Evolutionary conservation across 1,140 invertebrate species (phyloP).

Genomic region (Nephila pilipes): DNA sequence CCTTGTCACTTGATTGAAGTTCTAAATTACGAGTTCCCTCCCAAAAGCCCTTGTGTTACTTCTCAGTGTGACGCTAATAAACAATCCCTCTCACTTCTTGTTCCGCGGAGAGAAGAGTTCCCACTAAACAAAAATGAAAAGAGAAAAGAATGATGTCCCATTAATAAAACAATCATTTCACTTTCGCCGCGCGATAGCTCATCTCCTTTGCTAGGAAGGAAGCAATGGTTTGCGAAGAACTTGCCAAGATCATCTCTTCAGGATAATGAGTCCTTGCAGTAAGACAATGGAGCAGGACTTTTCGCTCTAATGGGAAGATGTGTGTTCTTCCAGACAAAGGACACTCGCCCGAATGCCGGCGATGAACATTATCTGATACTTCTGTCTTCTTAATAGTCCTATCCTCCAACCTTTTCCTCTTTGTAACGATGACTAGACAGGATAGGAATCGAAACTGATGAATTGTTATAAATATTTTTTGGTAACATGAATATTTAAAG

Average conservation of each 20-base stretch:
- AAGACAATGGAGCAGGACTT: constrained; percentile 19
- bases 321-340: constrained; percentile 21
- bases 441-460: no score
- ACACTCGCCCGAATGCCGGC: not conserved
- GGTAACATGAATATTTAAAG: no score
- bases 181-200: not conserved
- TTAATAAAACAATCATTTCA: constrained; percentile 25
- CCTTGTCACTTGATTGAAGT: no score
- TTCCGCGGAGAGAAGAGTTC: not conserved
- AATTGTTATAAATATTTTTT: no score
- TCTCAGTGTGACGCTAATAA: no score
- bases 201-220: not conserved
- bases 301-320: constrained; percentile 20
- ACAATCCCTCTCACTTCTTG: no score
- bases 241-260: constrained; percentile 1
- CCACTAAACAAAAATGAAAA: not conserved
- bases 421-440: no score
- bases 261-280: not conserved
- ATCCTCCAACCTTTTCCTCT: no score
- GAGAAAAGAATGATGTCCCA: not conserved
- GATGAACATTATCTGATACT: constrained; percentile 1
- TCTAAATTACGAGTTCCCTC: no score
- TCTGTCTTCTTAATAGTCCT: constrained; percentile 1
- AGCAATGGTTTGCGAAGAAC: not conserved
- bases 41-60: no score